These are phyloP conservation scores for Pampusana beccarii DNA, from an alignment of 2,113 vertebrate genomes.

Conservation along the genomic window DNA sequence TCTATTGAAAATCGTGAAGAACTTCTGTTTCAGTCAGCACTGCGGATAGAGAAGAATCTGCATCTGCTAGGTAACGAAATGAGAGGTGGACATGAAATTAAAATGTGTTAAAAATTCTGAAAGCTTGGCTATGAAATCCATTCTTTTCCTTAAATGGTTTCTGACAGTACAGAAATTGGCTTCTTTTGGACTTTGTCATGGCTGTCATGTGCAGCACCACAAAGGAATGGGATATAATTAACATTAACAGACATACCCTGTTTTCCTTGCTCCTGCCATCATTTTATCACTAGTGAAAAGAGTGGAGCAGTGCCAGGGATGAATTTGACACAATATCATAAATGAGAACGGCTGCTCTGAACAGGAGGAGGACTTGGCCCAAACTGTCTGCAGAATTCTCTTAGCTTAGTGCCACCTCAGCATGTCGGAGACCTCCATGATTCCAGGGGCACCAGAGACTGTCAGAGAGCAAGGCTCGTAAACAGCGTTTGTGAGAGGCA, in stretches of 20 bases:
- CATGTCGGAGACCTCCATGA: background rate
- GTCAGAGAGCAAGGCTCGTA: background rate
- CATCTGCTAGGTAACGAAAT: constrained; percentile 88
- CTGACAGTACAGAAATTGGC: constrained; percentile 32
- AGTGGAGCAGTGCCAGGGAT: background rate
- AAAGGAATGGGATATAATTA: constrained; percentile 1
- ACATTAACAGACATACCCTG: background rate
- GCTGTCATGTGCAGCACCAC: background rate
- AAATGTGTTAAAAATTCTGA: constrained; percentile 25
- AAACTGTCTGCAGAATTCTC: background rate
- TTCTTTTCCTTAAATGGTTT: constrained; percentile 11
- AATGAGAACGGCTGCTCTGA: background rate
- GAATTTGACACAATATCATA: background rate
- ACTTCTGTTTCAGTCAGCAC: constrained; percentile 90
- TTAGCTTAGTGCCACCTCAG: background rate
- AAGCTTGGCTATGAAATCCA: background rate
- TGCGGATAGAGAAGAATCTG: constrained; percentile 89
- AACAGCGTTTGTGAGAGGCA: background rate
- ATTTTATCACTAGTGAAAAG: background rate
- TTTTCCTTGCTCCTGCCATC: background rate
- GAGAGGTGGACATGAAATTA: background rate
- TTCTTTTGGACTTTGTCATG: background rate
- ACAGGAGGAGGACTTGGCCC: background rate
- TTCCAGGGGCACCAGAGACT: background rate
- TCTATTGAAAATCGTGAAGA: constrained; percentile 91